Evolutionary conservation across 2,888 invertebrate genomes (phyloP).

Genomic region (Augiades crinisus): DNA sequence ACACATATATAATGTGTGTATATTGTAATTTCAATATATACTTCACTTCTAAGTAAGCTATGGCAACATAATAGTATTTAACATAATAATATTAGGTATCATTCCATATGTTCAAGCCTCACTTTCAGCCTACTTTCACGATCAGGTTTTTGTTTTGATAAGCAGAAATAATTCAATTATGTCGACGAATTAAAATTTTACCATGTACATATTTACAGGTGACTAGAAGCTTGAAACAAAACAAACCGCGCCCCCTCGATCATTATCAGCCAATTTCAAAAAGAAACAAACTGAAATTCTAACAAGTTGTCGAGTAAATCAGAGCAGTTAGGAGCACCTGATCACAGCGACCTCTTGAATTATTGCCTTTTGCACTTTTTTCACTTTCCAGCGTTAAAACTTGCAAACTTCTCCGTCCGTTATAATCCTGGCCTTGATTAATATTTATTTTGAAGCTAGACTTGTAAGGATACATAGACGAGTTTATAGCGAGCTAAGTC

Average conservation of each 20-base stretch:
- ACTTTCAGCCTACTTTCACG: too few species aligned
- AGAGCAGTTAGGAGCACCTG: constrained; percentile 43
- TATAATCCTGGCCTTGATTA: constrained; percentile 17
- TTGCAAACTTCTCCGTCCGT: constrained; percentile 14
- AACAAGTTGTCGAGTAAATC: constrained; percentile 43
- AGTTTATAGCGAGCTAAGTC: constrained; percentile 27
- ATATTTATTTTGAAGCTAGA: constrained; percentile 24
- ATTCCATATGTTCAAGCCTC: too few species aligned
- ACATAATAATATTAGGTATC: too few species aligned
- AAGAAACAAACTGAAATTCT: constrained; percentile 26
- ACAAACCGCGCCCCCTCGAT: constrained; percentile 6
- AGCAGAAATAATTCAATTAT: too few species aligned
- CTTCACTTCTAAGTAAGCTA: too few species aligned
- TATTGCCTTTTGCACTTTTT: constrained; percentile 41
- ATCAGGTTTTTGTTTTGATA: too few species aligned
- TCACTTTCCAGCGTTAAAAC: constrained; percentile 24
- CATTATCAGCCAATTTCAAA: constrained; percentile 21
- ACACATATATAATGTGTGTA: too few species aligned
- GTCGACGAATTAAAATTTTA: too few species aligned
- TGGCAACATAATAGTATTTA: too few species aligned
- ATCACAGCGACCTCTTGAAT: constrained; percentile 39
- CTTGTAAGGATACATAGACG: too few species aligned
- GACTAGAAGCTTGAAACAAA: constrained; percentile 15
- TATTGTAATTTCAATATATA: too few species aligned
- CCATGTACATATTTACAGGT: too few species aligned